phyloP scores from a whole-genome alignment of 2,888 invertebrate species.

The Ctena decussata region DNA sequence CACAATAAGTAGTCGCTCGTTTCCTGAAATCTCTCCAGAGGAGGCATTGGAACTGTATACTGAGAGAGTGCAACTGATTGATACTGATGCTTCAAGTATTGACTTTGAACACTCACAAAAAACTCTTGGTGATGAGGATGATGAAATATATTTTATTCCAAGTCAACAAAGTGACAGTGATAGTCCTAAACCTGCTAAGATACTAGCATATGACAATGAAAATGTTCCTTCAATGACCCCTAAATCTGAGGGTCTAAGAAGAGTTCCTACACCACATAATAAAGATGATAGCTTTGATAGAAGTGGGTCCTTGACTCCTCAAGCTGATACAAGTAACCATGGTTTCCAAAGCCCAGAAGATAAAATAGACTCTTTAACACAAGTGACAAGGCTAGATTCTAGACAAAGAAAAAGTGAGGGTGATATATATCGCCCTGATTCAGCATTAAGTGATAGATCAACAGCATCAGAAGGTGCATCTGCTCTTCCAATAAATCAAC shows the following conservation, averaged over 20 bases:
- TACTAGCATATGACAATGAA: constrained; percentile 69
- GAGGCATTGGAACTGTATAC: constrained; percentile 73
- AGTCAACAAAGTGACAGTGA: constrained; percentile 69
- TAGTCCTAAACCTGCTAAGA: constrained; percentile 70
- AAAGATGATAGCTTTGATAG: constrained; percentile 50
- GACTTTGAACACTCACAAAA: constrained; percentile 69
- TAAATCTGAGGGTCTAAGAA: constrained; percentile 42
- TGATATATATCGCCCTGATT: constrained; percentile 68
- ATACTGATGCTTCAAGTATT: constrained; percentile 68
- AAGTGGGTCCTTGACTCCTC: constrained; percentile 59
- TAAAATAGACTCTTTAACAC: constrained; percentile 61
- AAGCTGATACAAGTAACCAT: constrained; percentile 21
- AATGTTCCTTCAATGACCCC: constrained; percentile 67
- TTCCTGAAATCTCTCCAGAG: constrained; percentile 80
- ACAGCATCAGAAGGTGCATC: constrained; percentile 66
- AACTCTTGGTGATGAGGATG: constrained; percentile 67
- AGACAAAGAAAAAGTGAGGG: constrained; percentile 62
- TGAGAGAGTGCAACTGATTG: constrained; percentile 59
- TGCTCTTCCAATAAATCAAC: constrained; percentile 17
- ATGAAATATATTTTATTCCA: constrained; percentile 76
- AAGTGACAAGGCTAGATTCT: constrained; percentile 55
- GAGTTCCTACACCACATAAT: constrained; percentile 51
- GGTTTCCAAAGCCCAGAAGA: constrained; percentile 53
- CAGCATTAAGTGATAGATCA: constrained; percentile 71
- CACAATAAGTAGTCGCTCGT: constrained; percentile 79